Base-by-base conservation (phyloP, 2,797 vertebrate species). In the Microctenopoma steveboyesi region DNA sequence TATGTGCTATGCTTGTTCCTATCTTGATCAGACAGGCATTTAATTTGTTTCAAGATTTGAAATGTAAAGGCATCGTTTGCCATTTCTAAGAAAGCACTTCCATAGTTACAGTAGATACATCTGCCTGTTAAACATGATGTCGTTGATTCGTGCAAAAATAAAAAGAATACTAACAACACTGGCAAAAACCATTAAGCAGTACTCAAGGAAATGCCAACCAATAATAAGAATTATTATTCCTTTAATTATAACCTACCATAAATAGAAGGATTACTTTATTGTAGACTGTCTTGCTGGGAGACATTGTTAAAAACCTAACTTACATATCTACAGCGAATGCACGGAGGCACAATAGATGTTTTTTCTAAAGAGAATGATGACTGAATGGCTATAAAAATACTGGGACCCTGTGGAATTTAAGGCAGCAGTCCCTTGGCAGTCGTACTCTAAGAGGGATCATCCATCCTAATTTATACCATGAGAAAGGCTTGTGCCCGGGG, bases 381-480 rank as follows among this genome's bases (percentile, higher is more conserved):
- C 59, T 70, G 81, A 89, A 79, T 76, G 43, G 48, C 71, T 69
- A 42, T 66, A 79, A 76, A 73, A 82, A 81, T 78, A 73, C 82
- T 85, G 72, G 64, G 64, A 67, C 56, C 66, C 65, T 57, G 12
- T 64, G 70, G 71, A 80, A 87, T 60, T 49, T 79, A 63, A 81
- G 84, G 71, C 74, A 49, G 74, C 78, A 73, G 77, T 69, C 76
- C 64, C 81, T 78, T 83, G 80, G 83, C 81, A 87, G 76, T 69
- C 49, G 56, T 7, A 1, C 71, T 65, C 68, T 84, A 84, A 86
- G 86, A 82, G 69, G 74, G 64, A 87, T 88, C 91, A 77, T 91
- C 83, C 76, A 56, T 65, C 55, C 69, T 90, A 83, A 94, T 93
- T 93, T 94, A 94, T 87, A 87, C 82, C 78, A 90, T 90, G 88